These are phyloP conservation scores for Sebastes schlegelii DNA, from an alignment of 2,113 vertebrate genomes.

Conservation along the genomic window DNA sequence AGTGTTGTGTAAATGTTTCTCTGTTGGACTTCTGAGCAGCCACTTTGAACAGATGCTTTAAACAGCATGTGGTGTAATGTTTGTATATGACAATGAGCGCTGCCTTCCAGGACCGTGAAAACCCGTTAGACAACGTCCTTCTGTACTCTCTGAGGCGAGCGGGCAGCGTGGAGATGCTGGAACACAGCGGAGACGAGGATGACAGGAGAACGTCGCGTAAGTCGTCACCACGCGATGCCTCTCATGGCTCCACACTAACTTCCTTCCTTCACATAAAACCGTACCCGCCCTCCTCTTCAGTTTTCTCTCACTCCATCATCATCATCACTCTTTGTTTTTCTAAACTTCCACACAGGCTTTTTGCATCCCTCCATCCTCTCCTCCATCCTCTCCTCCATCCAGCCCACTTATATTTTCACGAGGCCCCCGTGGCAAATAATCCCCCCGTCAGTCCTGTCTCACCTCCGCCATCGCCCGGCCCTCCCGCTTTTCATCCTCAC, in stretches of 20 bases:
- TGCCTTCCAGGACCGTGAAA: conserved; percentile 88
- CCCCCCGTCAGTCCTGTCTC: conserved; percentile 62
- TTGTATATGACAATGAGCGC: neutral
- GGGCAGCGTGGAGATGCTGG: conserved; percentile 84
- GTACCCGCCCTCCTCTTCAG: neutral
- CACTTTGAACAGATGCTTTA: neutral
- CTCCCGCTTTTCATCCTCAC: conserved; percentile 76
- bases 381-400: conserved; percentile 72
- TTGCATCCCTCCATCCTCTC: conserved; percentile 71
- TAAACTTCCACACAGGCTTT: conserved; percentile 64
- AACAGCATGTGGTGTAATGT: neutral
- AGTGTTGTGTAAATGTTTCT: neutral
- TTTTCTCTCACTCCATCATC: conserved; percentile 25
- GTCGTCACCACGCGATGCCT: conserved; percentile 26
- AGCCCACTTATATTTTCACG: conserved; percentile 74
- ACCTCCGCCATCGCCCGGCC: conserved; percentile 65
- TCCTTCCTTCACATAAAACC: conserved; percentile 12
- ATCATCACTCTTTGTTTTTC: conserved; percentile 29
- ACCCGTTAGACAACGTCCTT: conserved; percentile 88
- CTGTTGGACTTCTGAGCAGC: neutral
- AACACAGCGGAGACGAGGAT: conserved; percentile 91
- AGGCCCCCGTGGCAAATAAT: conserved; percentile 73
- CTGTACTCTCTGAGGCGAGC: conserved; percentile 84
- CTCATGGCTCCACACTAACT: neutral
- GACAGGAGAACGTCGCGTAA: conserved; percentile 76